Evolutionary conservation across 2,113 vertebrate species (phyloP).

Genomic region (Saguinus midas): DNA sequence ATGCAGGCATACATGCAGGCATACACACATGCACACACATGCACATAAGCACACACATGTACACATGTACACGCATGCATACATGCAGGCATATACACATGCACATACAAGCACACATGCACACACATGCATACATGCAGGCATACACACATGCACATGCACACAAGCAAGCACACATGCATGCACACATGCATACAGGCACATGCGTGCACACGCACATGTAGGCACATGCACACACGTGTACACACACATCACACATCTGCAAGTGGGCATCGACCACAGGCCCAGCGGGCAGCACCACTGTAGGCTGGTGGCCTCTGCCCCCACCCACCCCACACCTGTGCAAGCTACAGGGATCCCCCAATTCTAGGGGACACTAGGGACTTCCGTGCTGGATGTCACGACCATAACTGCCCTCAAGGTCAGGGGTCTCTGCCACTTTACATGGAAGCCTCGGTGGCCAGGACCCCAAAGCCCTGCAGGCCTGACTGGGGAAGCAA

Average conservation of each 20-base stretch:
- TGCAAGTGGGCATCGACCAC: fast-evolving
- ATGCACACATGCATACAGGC: fast-evolving
- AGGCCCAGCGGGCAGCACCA: background rate
- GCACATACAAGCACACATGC: fast-evolving
- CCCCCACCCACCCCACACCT: background rate
- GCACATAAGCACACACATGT: fast-evolving
- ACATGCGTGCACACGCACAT: too few species aligned
- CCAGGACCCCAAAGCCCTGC: background rate
- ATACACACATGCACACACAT: background rate
- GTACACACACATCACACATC: fast-evolving
- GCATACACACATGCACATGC: fast-evolving
- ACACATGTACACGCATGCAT: fast-evolving
- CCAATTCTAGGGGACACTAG: background rate
- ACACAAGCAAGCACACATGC: fast-evolving
- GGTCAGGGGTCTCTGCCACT: background rate
- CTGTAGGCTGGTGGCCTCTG: background rate
- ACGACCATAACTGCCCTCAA: background rate
- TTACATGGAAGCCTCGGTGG: background rate
- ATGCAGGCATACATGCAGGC: background rate
- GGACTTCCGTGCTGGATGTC: too few species aligned
- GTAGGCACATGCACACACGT: too few species aligned
- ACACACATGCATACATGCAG: fast-evolving
- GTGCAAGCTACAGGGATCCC: background rate
- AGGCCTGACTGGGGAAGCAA: background rate
- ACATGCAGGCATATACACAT: too few species aligned